These are phyloP conservation scores for Plusia festucae DNA, from an alignment of 2,888 invertebrate species.

Conservation along the genomic window DNA sequence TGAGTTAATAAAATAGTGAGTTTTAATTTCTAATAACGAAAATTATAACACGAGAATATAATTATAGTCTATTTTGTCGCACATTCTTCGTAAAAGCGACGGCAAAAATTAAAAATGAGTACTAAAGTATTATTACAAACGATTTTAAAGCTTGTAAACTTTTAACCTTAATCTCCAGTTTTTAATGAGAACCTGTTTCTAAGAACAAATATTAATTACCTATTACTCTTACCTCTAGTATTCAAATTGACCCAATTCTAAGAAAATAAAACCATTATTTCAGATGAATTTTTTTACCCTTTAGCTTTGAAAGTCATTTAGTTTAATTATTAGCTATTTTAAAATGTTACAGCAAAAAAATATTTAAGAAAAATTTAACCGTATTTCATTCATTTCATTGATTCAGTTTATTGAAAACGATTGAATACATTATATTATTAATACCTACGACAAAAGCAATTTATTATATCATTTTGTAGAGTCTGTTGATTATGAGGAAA, in stretches of 20 bases:
- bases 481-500: no score
- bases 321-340: background rate
- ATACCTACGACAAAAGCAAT: no score
- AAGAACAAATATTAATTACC: background rate
- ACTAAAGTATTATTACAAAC: no score
- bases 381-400: no score
- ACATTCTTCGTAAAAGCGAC: background rate
- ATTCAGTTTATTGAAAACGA: no score
- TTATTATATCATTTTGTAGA: no score
- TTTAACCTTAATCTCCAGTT: background rate
- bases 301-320: background rate
- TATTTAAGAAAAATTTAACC: background rate
- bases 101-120: no score
- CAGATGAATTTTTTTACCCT: background rate
- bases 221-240: background rate
- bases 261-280: conserved; percentile 1
- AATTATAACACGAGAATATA: no score
- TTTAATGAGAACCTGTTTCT: background rate
- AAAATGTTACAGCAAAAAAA: background rate
- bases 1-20: no score
- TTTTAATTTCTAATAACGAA: no score
- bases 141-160: background rate
- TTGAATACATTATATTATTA: no score
- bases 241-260: background rate
- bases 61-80: no score